Evolutionary conservation across 2,113 vertebrate genomes (phyloP).

Genomic region (Melanocharis versteri): DNA sequence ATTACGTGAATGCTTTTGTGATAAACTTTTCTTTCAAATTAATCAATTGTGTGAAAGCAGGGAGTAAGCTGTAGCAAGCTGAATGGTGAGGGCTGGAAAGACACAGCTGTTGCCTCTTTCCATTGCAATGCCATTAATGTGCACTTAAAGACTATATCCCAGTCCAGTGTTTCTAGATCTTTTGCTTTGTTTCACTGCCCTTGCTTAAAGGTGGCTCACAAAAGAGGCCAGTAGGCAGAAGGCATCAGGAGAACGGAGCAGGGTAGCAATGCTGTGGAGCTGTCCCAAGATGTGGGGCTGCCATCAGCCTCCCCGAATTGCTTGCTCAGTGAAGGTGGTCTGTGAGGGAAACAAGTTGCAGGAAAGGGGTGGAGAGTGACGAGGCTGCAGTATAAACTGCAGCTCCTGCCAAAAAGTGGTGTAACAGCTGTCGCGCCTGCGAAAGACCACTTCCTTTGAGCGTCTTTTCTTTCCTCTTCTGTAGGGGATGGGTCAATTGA

Average conservation of each 20-base stretch:
- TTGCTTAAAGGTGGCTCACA: not conserved
- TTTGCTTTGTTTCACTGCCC: not conserved
- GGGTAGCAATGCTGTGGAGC: not conserved
- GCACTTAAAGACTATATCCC: not conserved
- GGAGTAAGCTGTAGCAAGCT: slow-evolving; percentile 29
- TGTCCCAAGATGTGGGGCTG: not conserved
- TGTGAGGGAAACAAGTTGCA: not conserved
- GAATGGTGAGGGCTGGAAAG: not conserved
- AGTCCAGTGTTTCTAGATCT: not conserved
- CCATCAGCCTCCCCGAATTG: not conserved
- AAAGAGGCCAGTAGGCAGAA: not conserved
- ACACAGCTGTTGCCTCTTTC: not conserved
- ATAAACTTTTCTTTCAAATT: slow-evolving; percentile 58
- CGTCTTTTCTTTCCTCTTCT: not conserved
- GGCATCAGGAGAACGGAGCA: not conserved
- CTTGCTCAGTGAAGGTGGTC: not conserved
- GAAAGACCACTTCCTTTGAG: not conserved
- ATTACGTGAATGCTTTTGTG: slow-evolving; percentile 64
- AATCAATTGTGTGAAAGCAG: slow-evolving; percentile 57
- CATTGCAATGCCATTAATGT: not conserved
- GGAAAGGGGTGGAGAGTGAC: not conserved
- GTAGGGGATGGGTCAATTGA: not conserved
- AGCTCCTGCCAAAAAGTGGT: not conserved
- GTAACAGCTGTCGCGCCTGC: not conserved
- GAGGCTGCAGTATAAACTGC: not conserved